These are phyloP conservation scores for Caenorhabditis sp. DNA, from an alignment of 2,888 invertebrate genomes.

Conservation along the genomic window DNA sequence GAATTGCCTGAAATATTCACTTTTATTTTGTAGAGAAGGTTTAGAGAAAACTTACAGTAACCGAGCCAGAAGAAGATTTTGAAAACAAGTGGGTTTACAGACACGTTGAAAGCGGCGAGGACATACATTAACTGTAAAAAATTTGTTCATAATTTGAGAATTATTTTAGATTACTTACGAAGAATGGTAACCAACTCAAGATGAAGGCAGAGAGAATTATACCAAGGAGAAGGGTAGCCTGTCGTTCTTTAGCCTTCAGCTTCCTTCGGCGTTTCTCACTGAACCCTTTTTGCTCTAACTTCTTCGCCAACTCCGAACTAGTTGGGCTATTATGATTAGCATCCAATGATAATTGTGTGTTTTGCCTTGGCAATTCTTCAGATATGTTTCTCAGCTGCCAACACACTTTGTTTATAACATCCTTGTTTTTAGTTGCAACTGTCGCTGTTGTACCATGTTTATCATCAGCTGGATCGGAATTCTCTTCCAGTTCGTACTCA, in stretches of 20 bases:
- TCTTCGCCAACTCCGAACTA: slow-evolving; percentile 20
- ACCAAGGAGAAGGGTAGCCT: slow-evolving; percentile 93
- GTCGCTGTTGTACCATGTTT: slow-evolving; percentile 18
- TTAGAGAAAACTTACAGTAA: slow-evolving; percentile 81
- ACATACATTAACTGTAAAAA: slow-evolving; percentile 73
- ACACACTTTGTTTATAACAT: slow-evolving; percentile 47
- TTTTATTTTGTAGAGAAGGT: too few species aligned
- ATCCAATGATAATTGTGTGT: slow-evolving; percentile 29
- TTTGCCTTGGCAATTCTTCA: slow-evolving; percentile 43
- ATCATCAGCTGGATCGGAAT: slow-evolving; percentile 53
- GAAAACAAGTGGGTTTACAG: slow-evolving; percentile 68
- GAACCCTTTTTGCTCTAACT: slow-evolving; percentile 33
- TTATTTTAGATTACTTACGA: slow-evolving; percentile 73
- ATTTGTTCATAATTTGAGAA: not conserved
- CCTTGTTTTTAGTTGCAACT: slow-evolving; percentile 7
- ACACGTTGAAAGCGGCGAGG: slow-evolving; percentile 71
- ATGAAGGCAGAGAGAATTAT: slow-evolving; percentile 98
- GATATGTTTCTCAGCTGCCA: slow-evolving; percentile 49
- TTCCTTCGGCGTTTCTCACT: slow-evolving; percentile 50
- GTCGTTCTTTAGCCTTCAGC: slow-evolving; percentile 78
- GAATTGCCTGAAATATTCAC: slow-evolving; percentile 69
- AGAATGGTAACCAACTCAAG: slow-evolving; percentile 97
- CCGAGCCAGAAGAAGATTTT: slow-evolving; percentile 82
- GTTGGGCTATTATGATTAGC: slow-evolving; percentile 30
- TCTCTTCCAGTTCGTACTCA: slow-evolving; percentile 54